phyloP scores from a whole-genome alignment of 1,140 invertebrate genomes.

The Apis mellifera region Amel_HAv3.1 CM009936.2:16794001-16794500 shows the following conservation, averaged over 20 bases:
- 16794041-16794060: no score
- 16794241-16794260: constrained; percentile 79
- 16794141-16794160: not conserved
- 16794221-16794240: constrained; percentile 79
- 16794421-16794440: constrained; percentile 5
- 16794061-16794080: no score
- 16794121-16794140: not conserved
- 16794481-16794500: constrained; percentile 43
- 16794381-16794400: constrained; percentile 66
- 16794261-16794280: constrained; percentile 79
- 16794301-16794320: constrained; percentile 84
- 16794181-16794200: constrained; percentile 80
- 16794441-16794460: constrained; percentile 16
- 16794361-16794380: constrained; percentile 82
- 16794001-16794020: no score
- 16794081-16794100: no score
- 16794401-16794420: constrained; percentile 32
- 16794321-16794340: constrained; percentile 82
- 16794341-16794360: constrained; percentile 80
- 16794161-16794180: constrained; percentile 52
- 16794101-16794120: no score
- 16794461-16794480: constrained; percentile 33
- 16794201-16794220: constrained; percentile 84
- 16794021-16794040: no score
- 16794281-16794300: constrained; percentile 83